Evolutionary conservation across 1,140 invertebrate species (phyloP).

Genomic region (Anastatus disparis): DNA sequence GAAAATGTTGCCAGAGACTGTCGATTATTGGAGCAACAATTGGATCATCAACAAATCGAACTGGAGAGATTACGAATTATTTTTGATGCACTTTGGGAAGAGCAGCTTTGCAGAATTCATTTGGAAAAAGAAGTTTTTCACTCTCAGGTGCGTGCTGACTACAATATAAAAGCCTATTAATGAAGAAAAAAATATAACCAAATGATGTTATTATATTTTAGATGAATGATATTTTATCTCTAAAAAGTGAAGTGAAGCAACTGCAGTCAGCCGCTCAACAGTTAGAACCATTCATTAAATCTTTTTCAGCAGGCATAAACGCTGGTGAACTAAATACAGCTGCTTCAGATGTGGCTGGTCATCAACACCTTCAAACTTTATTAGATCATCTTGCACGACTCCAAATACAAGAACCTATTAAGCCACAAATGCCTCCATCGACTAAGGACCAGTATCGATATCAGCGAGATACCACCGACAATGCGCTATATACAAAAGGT

Average conservation of each 20-base stretch:
- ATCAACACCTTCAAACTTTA: constrained; percentile 68
- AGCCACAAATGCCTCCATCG: constrained; percentile 46
- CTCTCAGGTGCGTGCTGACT: constrained; percentile 70
- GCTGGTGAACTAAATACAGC: constrained; percentile 58
- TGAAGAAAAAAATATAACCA: no score
- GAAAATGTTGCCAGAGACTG: constrained; percentile 73
- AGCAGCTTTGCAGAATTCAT: constrained; percentile 75
- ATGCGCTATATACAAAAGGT: constrained; percentile 11
- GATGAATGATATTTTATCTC: constrained; percentile 74
- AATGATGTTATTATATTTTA: constrained; percentile 52
- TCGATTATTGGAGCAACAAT: constrained; percentile 71
- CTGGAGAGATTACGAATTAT: constrained; percentile 71
- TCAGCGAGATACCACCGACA: constrained; percentile 54
- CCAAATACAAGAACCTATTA: constrained; percentile 59
- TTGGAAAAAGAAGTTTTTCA: constrained; percentile 78
- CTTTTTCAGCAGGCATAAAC: constrained; percentile 64
- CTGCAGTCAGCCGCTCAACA: constrained; percentile 72
- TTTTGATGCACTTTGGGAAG: constrained; percentile 76
- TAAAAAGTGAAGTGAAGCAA: constrained; percentile 75
- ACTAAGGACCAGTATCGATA: constrained; percentile 63
- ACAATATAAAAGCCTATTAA: no score
- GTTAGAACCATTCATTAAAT: constrained; percentile 74
- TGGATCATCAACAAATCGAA: constrained; percentile 74
- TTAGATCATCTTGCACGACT: constrained; percentile 70
- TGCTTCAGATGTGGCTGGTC: constrained; percentile 55